Conservation (phyloP, 2,888 invertebrate species). For the Ctena decussata region DNA sequence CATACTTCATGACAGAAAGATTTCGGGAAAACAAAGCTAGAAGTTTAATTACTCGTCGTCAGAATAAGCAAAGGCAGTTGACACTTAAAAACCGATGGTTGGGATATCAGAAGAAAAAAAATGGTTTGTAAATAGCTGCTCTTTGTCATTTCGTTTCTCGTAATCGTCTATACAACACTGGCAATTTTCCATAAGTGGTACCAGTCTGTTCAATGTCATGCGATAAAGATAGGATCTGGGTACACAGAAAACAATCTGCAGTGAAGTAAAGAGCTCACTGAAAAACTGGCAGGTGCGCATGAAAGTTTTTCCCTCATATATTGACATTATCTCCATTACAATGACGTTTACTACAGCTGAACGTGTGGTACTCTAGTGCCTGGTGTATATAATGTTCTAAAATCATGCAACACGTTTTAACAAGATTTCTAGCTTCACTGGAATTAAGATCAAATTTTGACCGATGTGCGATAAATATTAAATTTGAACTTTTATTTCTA, state of each 20-base stretch:
- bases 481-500: slow-evolving; percentile 19
- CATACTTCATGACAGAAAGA: too few relatives aligned
- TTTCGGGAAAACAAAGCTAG: too few relatives aligned
- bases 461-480: not conserved
- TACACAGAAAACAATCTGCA: slow-evolving; percentile 40
- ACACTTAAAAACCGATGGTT: too few relatives aligned
- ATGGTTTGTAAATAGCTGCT: slow-evolving; percentile 18
- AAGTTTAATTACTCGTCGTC: too few relatives aligned
- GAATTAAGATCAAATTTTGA: not conserved
- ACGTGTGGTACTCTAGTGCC: not conserved
- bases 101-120: slow-evolving; percentile 13
- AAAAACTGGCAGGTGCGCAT: slow-evolving; percentile 62
- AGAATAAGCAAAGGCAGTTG: too few relatives aligned
- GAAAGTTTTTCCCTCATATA: slow-evolving; percentile 3
- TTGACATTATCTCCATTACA: slow-evolving; percentile 31
- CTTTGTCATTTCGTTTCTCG: not conserved
- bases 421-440: not conserved
- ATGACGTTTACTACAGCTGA: slow-evolving; percentile 8
- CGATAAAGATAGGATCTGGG: slow-evolving; percentile 16
- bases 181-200: not conserved
- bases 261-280: slow-evolving; percentile 24
- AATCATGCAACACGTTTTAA: slow-evolving; percentile 25
- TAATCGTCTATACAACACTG: not conserved
- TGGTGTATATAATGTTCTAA: slow-evolving; percentile 14
- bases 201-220: slow-evolving; percentile 13